Evolutionary conservation across 2,888 invertebrate genomes (phyloP).

Genomic region (Nasonia oneida): DNA sequence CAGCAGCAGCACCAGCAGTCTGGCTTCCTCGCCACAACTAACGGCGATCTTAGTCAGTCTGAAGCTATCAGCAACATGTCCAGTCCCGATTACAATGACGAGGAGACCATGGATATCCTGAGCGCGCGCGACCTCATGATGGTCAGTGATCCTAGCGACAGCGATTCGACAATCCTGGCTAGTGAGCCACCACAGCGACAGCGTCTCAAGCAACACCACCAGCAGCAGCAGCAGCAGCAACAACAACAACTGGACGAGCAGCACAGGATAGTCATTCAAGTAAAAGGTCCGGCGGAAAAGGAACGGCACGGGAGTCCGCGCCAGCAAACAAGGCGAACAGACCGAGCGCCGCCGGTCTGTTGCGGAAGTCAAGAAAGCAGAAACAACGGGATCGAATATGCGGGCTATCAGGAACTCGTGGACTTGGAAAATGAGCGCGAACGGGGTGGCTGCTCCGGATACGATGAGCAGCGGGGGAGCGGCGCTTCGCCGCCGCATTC

Average conservation of each 20-base stretch:
- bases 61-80: constrained; percentile 94
- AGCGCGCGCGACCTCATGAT: constrained; percentile 90
- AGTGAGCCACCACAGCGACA: constrained; percentile 86
- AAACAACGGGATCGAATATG: constrained; percentile 78
- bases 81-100: constrained; percentile 94
- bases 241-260: constrained; percentile 82
- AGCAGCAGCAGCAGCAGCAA: constrained; percentile 81
- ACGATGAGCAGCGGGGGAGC: constrained; percentile 75
- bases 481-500: constrained; percentile 80
- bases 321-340: constrained; percentile 68
- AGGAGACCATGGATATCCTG: constrained; percentile 89
- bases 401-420: constrained; percentile 82
- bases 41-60: constrained; percentile 90
- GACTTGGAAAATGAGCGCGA: constrained; percentile 78
- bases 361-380: constrained; percentile 14
- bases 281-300: constrained; percentile 83
- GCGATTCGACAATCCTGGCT: constrained; percentile 92
- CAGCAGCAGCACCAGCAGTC: constrained; percentile 39
- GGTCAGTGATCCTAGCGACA: constrained; percentile 94
- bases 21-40: constrained; percentile 68
- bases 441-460: constrained; percentile 64
- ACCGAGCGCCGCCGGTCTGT: constrained; percentile 58
- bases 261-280: constrained; percentile 92
- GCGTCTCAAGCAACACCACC: constrained; percentile 72
- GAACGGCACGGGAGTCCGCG: constrained; percentile 75